Conservation (phyloP, 2,113 vertebrate species). For the Hypocryptadius cinnamomeus region DNA sequence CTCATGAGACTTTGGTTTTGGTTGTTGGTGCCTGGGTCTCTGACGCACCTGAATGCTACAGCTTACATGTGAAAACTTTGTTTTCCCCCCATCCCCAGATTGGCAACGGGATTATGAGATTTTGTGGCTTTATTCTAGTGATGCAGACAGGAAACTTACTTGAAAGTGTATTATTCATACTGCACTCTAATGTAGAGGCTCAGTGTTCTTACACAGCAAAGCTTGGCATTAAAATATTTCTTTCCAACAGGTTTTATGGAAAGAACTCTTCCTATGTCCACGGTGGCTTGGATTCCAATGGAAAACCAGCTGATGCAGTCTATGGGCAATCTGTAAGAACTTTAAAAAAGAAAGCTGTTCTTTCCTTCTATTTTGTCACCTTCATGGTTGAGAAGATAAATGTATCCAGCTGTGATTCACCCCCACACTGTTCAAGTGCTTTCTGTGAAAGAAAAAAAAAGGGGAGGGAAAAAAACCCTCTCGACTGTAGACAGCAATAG, state of each 20-base stretch:
- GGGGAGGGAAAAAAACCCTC: neutral
- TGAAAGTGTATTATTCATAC: neutral
- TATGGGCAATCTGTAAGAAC: conserved; percentile 90
- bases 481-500: neutral
- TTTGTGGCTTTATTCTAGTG: neutral
- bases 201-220: neutral
- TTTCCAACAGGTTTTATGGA: conserved; percentile 88
- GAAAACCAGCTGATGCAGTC: conserved; percentile 92
- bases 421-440: neutral
- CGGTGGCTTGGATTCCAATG: conserved; percentile 90
- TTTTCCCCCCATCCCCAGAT: neutral
- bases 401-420: neutral
- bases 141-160: neutral
- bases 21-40: neutral
- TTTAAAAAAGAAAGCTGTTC: neutral
- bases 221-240: neutral
- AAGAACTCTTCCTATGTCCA: conserved; percentile 98
- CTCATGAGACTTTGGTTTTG: neutral
- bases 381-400: neutral
- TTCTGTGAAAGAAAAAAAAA: neutral
- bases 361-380: neutral
- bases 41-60: neutral
- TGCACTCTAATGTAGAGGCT: neutral
- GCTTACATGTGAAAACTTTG: neutral
- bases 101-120: neutral